phyloP scores from a whole-genome alignment of 1,140 invertebrate species.

The Araneus ventricosus region DNA sequence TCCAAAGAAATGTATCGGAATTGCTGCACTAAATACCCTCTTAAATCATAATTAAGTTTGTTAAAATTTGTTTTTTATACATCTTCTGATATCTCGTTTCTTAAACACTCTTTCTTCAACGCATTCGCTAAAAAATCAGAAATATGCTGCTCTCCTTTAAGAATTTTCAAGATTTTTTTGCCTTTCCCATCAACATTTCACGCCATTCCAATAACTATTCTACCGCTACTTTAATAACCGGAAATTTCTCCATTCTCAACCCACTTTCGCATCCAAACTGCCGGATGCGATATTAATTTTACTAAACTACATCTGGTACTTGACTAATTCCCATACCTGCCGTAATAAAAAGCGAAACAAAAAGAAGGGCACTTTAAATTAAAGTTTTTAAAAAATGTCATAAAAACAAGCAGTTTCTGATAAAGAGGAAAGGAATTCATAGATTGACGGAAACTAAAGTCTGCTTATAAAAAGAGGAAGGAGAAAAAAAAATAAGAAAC shows the following conservation, averaged over 20 bases:
- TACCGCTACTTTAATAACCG: conserved; percentile 40
- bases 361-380: background rate
- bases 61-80: too few species aligned
- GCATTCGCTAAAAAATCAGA: background rate
- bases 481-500: background rate
- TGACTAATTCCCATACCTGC: conserved; percentile 8
- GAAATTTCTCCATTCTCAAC: conserved; percentile 15
- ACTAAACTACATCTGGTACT: conserved; percentile 7
- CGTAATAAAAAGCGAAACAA: background rate
- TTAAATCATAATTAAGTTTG: too few species aligned
- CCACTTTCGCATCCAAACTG: background rate
- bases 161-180: background rate
- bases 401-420: background rate
- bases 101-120: too few species aligned
- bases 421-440: background rate
- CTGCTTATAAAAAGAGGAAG: background rate
- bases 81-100: too few species aligned
- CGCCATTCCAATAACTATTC: background rate
- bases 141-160: background rate
- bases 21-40: too few species aligned
- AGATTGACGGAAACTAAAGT: conserved; percentile 21
- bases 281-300: conserved; percentile 60
- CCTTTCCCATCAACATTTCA: conserved; percentile 2
- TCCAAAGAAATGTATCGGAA: too few species aligned
- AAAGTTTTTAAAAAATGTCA: background rate